A percentile compares a stretch with the other conserved stretches of the same genome.
Conservation (phyloP, 2,113 vertebrate genomes). For the Syrmaticus mikado region DNA sequence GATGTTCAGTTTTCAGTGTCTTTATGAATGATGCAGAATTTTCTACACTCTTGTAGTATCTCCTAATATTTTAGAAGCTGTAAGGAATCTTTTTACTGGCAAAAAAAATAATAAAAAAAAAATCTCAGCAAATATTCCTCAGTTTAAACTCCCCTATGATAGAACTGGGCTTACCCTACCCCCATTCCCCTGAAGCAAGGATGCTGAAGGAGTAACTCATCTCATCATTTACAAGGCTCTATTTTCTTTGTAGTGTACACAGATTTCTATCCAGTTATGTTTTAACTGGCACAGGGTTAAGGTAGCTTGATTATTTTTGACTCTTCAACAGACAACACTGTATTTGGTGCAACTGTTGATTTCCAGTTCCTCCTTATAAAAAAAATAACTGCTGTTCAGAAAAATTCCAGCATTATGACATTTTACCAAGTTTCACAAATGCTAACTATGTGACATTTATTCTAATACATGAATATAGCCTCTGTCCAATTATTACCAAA, state of each 20-base stretch:
- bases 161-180: not conserved
- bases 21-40: not conserved
- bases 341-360: not conserved
- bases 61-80: not conserved
- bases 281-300: not conserved
- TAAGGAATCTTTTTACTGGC: not conserved
- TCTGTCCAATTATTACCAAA: not conserved
- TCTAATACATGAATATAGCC: not conserved
- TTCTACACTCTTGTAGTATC: not conserved
- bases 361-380: not conserved
- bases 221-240: rapidly evolving
- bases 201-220: not conserved
- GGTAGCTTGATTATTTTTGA: not conserved
- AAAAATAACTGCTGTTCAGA: not conserved
- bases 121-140: not conserved
- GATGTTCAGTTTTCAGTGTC: not conserved
- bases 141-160: not conserved
- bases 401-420: not conserved
- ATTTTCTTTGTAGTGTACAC: not conserved
- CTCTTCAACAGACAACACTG: not conserved
- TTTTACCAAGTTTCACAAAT: not conserved
- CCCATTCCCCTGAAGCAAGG: not conserved
- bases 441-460: not conserved
- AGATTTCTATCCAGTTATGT: not conserved
- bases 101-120: not conserved